phyloP scores from a whole-genome alignment of 2,888 invertebrate species.

The Drosophila imparisetae region DNA sequence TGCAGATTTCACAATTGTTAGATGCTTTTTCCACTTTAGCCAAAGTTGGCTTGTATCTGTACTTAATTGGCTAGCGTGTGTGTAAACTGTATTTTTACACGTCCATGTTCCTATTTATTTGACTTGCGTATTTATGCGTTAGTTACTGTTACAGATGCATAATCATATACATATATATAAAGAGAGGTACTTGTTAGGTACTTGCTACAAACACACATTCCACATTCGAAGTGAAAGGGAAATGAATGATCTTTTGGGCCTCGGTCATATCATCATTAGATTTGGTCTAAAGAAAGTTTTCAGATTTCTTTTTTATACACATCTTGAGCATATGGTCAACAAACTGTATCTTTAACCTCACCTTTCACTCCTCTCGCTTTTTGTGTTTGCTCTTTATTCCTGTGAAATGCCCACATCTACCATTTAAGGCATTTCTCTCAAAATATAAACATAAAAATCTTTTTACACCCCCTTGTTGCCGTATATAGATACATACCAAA shows the following conservation, averaged over 20 bases:
- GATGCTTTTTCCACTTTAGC: slow-evolving; percentile 52
- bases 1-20: slow-evolving; percentile 62
- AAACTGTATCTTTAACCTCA: slow-evolving; percentile 6
- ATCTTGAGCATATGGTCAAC: slow-evolving; percentile 27
- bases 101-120: slow-evolving; percentile 20
- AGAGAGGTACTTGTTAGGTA: slow-evolving; percentile 6
- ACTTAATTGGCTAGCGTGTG: slow-evolving; percentile 53
- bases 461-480: neutral
- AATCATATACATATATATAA: neutral
- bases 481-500: neutral
- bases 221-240: slow-evolving; percentile 51
- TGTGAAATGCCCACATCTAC: slow-evolving; percentile 5
- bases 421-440: neutral
- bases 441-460: neutral
- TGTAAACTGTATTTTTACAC: slow-evolving; percentile 39
- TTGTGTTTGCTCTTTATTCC: slow-evolving; percentile 1
- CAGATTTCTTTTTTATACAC: slow-evolving; percentile 48
- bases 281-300: slow-evolving; percentile 47
- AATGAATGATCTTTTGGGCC: slow-evolving; percentile 39
- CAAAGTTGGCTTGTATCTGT: slow-evolving; percentile 40
- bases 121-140: slow-evolving; percentile 24
- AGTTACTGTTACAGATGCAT: neutral
- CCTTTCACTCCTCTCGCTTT: slow-evolving; percentile 44
- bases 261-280: slow-evolving; percentile 40
- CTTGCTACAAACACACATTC: neutral